Percentiles rank a stretch among this genome's conserved stretches.
Conservation (phyloP, 2,888 invertebrate species). For the Sceliomorpha sp. region DNA sequence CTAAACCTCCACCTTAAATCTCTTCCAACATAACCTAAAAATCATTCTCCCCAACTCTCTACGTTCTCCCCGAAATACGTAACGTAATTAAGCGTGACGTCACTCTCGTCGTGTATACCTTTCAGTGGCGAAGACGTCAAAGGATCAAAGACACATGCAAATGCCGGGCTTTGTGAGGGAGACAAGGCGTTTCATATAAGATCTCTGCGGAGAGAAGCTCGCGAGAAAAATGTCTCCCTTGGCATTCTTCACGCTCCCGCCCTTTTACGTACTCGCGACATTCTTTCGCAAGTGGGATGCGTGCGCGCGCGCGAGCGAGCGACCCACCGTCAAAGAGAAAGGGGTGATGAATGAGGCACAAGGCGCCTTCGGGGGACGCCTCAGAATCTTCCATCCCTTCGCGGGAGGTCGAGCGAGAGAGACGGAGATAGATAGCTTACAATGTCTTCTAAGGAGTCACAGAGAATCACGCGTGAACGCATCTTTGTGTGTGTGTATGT, state of each 20-base stretch:
- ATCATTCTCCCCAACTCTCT: too few species aligned
- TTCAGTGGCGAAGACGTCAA: too few species aligned
- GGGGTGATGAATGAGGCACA: constrained; percentile 64
- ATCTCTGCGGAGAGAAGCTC: constrained; percentile 30
- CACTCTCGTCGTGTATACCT: too few species aligned
- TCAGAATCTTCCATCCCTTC: constrained; percentile 63
- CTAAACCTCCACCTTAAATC: too few species aligned
- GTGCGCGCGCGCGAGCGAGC: too few species aligned
- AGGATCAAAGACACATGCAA: constrained; percentile 1
- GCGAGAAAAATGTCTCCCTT: constrained; percentile 46
- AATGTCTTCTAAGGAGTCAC: constrained; percentile 40
- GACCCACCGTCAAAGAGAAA: constrained; percentile 51
- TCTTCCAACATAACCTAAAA: too few species aligned
- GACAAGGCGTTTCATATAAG: constrained; percentile 20
- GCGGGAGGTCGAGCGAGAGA: constrained; percentile 36
- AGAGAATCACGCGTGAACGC: constrained; percentile 53
- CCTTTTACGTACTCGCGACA: constrained; percentile 51
- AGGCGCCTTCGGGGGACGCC: constrained; percentile 65
- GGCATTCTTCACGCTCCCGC: constrained; percentile 52
- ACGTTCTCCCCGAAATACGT: too few species aligned
- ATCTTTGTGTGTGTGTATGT: too few species aligned
- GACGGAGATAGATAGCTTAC: too few species aligned
- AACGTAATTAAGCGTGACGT: too few species aligned
- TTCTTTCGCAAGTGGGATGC: constrained; percentile 53
- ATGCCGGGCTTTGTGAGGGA: not conserved